A percentile compares a stretch with the other conserved stretches of the same genome.
These are phyloP conservation scores for Mormyrus hasselquistii DNA, from an alignment of 2,797 vertebrate species.

Conservation along the genomic window DNA sequence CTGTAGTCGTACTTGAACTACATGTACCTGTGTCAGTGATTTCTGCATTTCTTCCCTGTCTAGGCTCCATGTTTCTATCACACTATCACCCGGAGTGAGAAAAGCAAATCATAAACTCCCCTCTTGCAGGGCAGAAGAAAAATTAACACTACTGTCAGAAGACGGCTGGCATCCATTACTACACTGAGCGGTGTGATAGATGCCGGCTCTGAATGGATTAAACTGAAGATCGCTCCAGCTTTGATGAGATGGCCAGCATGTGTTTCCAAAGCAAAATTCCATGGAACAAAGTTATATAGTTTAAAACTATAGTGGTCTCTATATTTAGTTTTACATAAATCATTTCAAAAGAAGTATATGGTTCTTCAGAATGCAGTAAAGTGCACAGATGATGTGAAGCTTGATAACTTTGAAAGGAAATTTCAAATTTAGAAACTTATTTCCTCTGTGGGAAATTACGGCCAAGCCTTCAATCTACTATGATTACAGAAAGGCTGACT, in stretches of 20 bases:
- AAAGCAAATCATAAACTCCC: conserved; percentile 46
- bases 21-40: conserved; percentile 17
- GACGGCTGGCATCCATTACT: conserved; percentile 37
- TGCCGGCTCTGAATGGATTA: conserved; percentile 36
- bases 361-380: background rate
- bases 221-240: conserved; percentile 23
- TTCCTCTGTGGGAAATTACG: background rate
- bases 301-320: background rate
- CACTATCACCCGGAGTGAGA: conserved; percentile 36
- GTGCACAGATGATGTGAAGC: background rate
- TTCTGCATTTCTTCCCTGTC: conserved; percentile 48
- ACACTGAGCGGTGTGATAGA: conserved; percentile 41
- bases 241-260: background rate
- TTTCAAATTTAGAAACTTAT: conserved; percentile 6
- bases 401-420: background rate
- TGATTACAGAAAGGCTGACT: background rate
- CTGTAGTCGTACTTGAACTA: conserved; percentile 24
- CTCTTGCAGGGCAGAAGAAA: conserved; percentile 24
- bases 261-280: background rate
- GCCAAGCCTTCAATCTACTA: background rate
- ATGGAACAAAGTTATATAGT: background rate
- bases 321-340: background rate
- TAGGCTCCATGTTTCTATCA: conserved; percentile 36
- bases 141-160: conserved; percentile 31
- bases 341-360: background rate